Percentiles rank a stretch among this genome's conserved stretches.
Conservation (phyloP, 23 tunicate species). For the Oikopleura dioica region DNA sequence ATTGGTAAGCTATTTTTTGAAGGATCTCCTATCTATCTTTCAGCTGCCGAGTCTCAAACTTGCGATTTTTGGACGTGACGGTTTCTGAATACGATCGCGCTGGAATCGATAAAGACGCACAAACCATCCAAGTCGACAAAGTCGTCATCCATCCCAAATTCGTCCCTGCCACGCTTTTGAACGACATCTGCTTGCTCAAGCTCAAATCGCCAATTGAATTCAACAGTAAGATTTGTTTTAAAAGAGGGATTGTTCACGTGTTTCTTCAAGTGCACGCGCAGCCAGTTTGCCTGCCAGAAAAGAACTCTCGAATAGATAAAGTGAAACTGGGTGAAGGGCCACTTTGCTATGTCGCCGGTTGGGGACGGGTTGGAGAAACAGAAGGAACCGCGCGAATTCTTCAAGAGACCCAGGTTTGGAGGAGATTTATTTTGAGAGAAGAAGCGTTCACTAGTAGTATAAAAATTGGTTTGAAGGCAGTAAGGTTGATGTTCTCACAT, state of each 20-base stretch:
- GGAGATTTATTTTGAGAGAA: no score
- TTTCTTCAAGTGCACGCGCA: neutral
- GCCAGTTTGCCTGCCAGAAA: neutral
- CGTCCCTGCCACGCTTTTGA: neutral
- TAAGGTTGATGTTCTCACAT: no score
- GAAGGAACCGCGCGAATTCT: conserved; percentile 3
- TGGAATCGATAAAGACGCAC: neutral
- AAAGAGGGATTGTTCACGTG: no score
- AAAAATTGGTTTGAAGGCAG: no score
- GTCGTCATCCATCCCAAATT: neutral
- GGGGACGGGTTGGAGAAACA: conserved; percentile 8
- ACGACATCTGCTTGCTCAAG: neutral
- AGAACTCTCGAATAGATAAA: neutral
- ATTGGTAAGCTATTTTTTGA: no score
- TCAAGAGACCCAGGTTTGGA: conserved; percentile 10
- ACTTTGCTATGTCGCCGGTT: conserved; percentile 1
- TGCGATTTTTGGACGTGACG: conserved; percentile 12
- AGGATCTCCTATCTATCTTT: no score
- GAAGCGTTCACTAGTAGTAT: no score
- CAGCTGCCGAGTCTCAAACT: no score
- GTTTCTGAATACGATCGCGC: neutral
- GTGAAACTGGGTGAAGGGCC: conserved; percentile 5
- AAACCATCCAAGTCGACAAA: neutral
- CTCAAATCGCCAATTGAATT: neutral
- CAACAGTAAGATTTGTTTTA: no score